Base-by-base conservation (phyloP, 64 coral and sea anemone genomes). In the Acropora tenuis region DNA sequence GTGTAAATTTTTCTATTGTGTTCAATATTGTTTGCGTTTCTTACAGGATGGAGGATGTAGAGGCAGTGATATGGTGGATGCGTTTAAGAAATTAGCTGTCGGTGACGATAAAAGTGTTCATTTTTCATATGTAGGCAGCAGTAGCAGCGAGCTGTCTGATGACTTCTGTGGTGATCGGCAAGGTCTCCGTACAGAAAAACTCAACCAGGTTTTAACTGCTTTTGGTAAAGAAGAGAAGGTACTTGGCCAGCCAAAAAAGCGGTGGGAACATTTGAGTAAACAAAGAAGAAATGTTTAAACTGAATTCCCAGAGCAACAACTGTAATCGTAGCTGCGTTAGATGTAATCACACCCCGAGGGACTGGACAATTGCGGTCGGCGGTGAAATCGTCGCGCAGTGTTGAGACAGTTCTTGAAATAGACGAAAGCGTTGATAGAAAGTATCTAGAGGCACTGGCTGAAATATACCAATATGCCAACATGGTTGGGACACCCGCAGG, bases 131-230 rank as follows among this genome's bases (percentile, higher is more conserved):
- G 15, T 43, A 45, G 53, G 7, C 43, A 74, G 79, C 78, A 90
- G 67, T 50, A 90, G 89, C 15, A 90, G 89, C 74, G 79, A 84
- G 89, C 73, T 50, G 20, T 69, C 47, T 75, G 79, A 74, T 88
- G 86, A 48, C 86, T 59, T 19, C 73, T 12, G 40, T 76, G 50
- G 86, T 8, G 71, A 52, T 88, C 69, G 75, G 8, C 47, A 88
- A 88, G 88, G 12, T 66, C 88, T 78, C 18, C 55, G 76, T 67
- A 43, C 75, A 47, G 87, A 89, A 77, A 78, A 57, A 83, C 78
- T 91, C n/a, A 83, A 91, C 45, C 43, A 74, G 78, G 0, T 91
- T 91, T 82, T 91, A 58, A 73, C 8, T 53, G 46, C n/a, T 78
- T 75, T 78, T 18, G 78, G 77, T 10, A 81, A 80, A 71, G 58